Base-by-base conservation (phyloP, 2,113 vertebrate species). In the Leptobrachium ailaonicum region DNA sequence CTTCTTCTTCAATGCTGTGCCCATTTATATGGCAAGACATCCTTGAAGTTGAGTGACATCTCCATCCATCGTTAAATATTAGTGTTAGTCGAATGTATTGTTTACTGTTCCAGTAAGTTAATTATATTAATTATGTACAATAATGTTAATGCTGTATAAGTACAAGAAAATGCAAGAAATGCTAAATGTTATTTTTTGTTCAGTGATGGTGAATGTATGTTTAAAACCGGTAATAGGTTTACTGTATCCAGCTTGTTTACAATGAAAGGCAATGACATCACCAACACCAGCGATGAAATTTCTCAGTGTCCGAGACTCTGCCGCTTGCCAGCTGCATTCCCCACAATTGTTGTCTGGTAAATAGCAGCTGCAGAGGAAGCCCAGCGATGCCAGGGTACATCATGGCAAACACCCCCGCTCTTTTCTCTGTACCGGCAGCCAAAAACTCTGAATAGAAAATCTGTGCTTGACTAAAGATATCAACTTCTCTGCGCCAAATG, bases 321-420 rank as follows among this genome's bases (percentile, higher is more conserved):
- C 77, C 83, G 79, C 84, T 89, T 86, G 84, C 90, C 85, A 88
- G 84, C 84, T 85, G 86, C 85, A 86, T 90, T 92, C 89, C 88
- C 88, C 86, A 87, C 71, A 88, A 89, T 87, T 71, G 82, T 84
- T 84, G 86, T 85, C 87, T 90, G 86, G 87, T 88, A 90, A 94
- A 90, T 88, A 71, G 86, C 92, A 93, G 93, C 95, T 96, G 93
- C 90, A 86, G 76, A 92, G 88, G 88, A 92, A 85, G 85, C 89
- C 87, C 90, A 88, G 90, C 87, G 87, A 88, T 90, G 90, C 90
- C 92, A 91, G 91, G 87, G 88, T 82, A 87, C 88, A 79, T 81
- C 82, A 82, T 83, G 85, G 80, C 75, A 84, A 87, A 84, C 79
- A 76, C 75, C 76, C 60, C 2, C 62, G 66, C 83, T 84, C 71